Conservation (phyloP, 2,113 vertebrate genomes). For the Ibidorhyncha struthersii region DNA sequence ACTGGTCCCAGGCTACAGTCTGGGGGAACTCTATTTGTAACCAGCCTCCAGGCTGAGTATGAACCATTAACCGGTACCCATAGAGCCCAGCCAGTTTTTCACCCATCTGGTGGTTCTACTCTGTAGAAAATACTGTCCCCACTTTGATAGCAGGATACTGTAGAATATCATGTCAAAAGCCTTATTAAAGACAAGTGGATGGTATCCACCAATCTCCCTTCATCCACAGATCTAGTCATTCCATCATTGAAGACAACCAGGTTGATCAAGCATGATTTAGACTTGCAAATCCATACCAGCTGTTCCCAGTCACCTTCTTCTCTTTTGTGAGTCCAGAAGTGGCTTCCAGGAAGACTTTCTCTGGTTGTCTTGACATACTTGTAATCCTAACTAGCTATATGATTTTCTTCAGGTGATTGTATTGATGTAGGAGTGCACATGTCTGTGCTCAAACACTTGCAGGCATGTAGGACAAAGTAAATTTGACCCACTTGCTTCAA, state of each 20-base stretch:
- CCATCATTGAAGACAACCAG: background rate
- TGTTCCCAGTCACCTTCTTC: background rate
- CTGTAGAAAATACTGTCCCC: background rate
- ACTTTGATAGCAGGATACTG: background rate
- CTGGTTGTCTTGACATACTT: background rate
- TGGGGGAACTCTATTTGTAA: background rate
- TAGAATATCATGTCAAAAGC: background rate
- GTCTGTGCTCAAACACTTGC: background rate
- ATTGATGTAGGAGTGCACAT: background rate
- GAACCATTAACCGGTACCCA: background rate
- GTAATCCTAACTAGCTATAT: background rate
- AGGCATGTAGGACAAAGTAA: background rate
- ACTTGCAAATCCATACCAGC: background rate
- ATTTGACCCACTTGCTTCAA: background rate
- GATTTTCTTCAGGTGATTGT: background rate
- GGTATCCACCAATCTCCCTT: background rate
- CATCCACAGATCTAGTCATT: background rate
- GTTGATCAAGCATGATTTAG: background rate
- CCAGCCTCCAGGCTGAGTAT: background rate
- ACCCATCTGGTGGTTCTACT: background rate
- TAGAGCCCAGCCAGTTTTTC: background rate
- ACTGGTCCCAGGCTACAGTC: background rate
- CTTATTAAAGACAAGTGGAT: background rate
- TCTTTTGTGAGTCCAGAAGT: background rate
- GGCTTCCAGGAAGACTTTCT: background rate